Evolutionary conservation across 2,113 vertebrate species (phyloP).

Genomic region (Forbesichthys agassizii): DNA sequence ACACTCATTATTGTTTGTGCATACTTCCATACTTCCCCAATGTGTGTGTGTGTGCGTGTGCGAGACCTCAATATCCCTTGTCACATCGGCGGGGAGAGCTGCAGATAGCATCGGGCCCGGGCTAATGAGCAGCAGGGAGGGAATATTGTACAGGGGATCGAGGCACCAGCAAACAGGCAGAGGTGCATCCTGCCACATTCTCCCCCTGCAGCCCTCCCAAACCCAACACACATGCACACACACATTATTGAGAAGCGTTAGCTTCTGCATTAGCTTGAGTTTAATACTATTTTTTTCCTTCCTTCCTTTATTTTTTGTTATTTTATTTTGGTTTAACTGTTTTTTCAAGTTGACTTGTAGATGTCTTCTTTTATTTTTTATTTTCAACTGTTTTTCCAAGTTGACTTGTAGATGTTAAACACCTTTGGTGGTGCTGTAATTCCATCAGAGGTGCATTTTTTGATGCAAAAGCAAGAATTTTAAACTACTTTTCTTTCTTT

Average conservation of each 20-base stretch:
- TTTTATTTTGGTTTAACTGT: neutral
- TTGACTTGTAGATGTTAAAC: no score
- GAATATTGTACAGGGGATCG: conserved; percentile 1
- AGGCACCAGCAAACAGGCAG: conserved; percentile 2
- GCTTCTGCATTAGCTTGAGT: neutral
- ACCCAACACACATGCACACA: no score
- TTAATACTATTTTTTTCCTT: neutral
- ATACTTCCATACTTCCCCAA: conserved; percentile 28
- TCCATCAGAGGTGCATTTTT: no score
- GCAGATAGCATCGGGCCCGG: conserved; percentile 21
- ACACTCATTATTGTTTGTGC: conserved; percentile 49
- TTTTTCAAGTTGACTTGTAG: neutral
- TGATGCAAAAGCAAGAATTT: no score
- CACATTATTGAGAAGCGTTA: conserved; percentile 9
- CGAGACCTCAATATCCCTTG: conserved; percentile 35
- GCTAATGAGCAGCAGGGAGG: conserved; percentile 44
- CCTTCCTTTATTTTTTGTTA: neutral
- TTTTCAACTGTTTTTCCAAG: no score
- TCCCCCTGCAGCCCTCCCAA: neutral
- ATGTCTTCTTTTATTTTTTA: neutral
- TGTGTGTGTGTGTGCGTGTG: conserved; percentile 20
- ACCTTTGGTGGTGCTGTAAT: no score
- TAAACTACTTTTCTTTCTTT: no score
- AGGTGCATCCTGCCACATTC: neutral
- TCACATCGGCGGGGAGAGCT: conserved; percentile 39